These are phyloP conservation scores for Julus scanicus DNA, from an alignment of 2,888 invertebrate species.

Conservation along the genomic window DNA sequence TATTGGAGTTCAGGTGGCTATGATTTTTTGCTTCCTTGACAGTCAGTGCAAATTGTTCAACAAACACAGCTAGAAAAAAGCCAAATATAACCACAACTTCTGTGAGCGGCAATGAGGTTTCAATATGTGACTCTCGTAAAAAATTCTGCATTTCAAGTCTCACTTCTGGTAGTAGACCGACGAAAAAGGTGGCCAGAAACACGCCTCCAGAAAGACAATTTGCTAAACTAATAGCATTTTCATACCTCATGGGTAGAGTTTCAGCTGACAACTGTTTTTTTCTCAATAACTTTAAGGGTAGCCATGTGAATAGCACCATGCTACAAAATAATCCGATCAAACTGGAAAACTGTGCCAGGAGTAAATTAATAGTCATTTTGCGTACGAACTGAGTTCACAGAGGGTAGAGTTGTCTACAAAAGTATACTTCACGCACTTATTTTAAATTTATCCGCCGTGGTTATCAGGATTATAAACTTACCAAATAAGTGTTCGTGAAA, in stretches of 20 bases:
- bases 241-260: slow-evolving; percentile 57
- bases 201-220: slow-evolving; percentile 66
- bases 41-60: slow-evolving; percentile 60
- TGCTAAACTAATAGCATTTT: slow-evolving; percentile 59
- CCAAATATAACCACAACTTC: slow-evolving; percentile 62
- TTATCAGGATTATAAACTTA: background rate
- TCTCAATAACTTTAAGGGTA: slow-evolving; percentile 56
- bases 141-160: slow-evolving; percentile 61
- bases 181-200: slow-evolving; percentile 64
- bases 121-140: slow-evolving; percentile 55
- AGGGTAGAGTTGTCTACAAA: background rate
- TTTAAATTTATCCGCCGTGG: background rate
- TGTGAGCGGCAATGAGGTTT: slow-evolving; percentile 60
- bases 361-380: slow-evolving; percentile 9
- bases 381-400: background rate
- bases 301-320: slow-evolving; percentile 58
- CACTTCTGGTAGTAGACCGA: slow-evolving; percentile 65
- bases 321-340: slow-evolving; percentile 58
- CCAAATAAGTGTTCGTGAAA: background rate
- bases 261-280: background rate
- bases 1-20: background rate
- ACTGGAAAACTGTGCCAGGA: slow-evolving; percentile 57
- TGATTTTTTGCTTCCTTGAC: slow-evolving; percentile 48
- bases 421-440: background rate
- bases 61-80: slow-evolving; percentile 62